These are phyloP conservation scores for Watsonalla binaria DNA, from an alignment of 2,888 invertebrate species.

Conservation along the genomic window DNA sequence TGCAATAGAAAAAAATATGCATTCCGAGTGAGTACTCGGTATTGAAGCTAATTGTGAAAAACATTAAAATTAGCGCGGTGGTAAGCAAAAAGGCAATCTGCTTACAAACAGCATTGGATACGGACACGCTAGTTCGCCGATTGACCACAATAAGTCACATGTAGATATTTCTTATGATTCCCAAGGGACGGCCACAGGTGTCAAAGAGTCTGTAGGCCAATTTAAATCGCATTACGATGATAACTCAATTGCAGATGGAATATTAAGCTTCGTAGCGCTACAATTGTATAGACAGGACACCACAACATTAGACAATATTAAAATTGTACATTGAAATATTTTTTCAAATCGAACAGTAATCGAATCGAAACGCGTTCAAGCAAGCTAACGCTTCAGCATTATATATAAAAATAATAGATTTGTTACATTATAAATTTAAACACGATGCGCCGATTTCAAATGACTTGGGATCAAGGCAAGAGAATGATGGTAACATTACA, in stretches of 20 bases:
- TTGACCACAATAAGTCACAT: constrained; percentile 54
- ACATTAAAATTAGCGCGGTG: constrained; percentile 16
- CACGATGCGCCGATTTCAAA: too few relatives aligned
- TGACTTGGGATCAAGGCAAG: too few relatives aligned
- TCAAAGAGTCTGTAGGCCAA: constrained; percentile 55
- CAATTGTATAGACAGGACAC: constrained; percentile 21
- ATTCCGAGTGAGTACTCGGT: background rate
- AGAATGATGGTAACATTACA: too few relatives aligned
- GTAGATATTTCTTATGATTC: constrained; percentile 33
- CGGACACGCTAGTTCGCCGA: constrained; percentile 34
- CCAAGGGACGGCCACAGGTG: constrained; percentile 51
- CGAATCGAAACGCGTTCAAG: too few relatives aligned
- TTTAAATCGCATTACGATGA: constrained; percentile 73
- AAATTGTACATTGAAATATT: background rate
- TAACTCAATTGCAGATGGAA: constrained; percentile 64
- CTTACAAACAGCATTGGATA: constrained; percentile 38
- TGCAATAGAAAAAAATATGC: background rate
- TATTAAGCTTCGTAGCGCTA: constrained; percentile 26
- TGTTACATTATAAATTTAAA: too few relatives aligned
- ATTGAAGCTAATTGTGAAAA: constrained; percentile 29
- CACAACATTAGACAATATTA: background rate
- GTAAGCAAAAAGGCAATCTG: constrained; percentile 48
- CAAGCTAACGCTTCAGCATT: too few relatives aligned
- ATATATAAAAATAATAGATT: too few relatives aligned
- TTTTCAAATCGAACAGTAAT: too few relatives aligned